These are phyloP conservation scores for Mormyrus iriodes DNA, from an alignment of 2,113 vertebrate species.

Conservation along the genomic window DNA sequence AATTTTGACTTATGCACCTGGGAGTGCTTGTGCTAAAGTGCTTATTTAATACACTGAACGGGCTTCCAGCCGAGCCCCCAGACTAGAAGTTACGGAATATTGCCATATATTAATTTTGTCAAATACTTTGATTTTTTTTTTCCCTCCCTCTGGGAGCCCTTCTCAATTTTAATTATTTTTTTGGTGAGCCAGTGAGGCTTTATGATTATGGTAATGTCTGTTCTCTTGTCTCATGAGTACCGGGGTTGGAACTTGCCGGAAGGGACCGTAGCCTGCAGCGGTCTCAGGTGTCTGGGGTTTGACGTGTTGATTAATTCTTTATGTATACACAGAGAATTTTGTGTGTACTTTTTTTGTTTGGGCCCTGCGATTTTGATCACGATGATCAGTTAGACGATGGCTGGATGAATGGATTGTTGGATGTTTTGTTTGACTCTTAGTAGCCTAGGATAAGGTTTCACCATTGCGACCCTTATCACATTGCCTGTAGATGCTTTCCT, in stretches of 20 bases:
- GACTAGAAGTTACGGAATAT: neutral
- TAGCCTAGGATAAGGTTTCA: neutral
- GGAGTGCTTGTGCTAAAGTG: neutral
- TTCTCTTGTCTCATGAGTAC: neutral
- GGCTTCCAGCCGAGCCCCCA: neutral
- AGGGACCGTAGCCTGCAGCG: neutral
- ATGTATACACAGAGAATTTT: neutral
- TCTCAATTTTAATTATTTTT: neutral
- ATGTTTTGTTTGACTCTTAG: neutral
- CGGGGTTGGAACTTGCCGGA: neutral
- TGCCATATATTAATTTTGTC: conserved; percentile 4
- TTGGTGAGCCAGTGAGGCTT: neutral
- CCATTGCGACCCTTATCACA: neutral
- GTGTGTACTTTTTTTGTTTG: neutral
- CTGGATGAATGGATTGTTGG: neutral
- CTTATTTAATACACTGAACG: neutral
- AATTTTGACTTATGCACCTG: conserved; percentile 16
- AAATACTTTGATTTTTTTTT: neutral
- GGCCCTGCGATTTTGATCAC: neutral
- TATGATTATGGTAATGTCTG: neutral
- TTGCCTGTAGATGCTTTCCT: neutral
- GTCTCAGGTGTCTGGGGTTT: neutral
- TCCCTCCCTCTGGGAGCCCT: neutral
- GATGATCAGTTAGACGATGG: neutral
- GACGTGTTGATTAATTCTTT: conserved; percentile 1